phyloP scores from a whole-genome alignment of 2,113 vertebrate genomes.

The Coturnix japonica region DNA sequence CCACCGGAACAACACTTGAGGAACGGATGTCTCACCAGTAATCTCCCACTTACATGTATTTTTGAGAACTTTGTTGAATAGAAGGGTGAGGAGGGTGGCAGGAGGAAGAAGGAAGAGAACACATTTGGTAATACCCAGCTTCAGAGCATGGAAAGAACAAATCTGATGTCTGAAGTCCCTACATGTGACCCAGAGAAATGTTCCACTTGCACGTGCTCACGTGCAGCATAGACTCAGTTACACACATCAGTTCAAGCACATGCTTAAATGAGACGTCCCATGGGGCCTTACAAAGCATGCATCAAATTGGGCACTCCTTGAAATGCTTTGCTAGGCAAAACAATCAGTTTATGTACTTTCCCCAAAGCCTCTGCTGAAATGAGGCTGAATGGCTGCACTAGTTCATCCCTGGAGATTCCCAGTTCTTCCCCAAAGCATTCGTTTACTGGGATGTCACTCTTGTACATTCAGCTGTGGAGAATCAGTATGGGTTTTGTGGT shows the following conservation, averaged over 20 bases:
- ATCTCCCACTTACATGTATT: background rate
- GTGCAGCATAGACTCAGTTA: background rate
- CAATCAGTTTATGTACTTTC: background rate
- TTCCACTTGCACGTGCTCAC: fast-evolving
- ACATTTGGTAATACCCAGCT: background rate
- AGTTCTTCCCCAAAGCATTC: background rate
- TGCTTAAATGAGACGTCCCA: background rate
- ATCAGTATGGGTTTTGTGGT: background rate
- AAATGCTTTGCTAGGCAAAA: slow-evolving; percentile 50
- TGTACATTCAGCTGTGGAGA: slow-evolving; percentile 9
- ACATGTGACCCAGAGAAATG: background rate
- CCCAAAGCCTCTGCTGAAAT: slow-evolving; percentile 24
- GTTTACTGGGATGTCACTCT: slow-evolving; percentile 15
- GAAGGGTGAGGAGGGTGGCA: background rate
- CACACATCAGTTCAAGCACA: background rate
- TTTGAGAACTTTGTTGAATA: background rate
- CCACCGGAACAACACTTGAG: background rate
- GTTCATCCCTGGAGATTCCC: slow-evolving; percentile 10
- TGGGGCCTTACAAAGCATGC: background rate
- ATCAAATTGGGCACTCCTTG: slow-evolving; percentile 18
- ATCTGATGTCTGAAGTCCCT: background rate
- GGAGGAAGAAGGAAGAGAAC: background rate
- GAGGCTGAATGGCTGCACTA: background rate
- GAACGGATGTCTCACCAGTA: background rate
- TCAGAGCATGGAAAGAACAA: background rate